Evolutionary conservation across 2,888 invertebrate species (phyloP).

Genomic region (Ichneumoninae sp.): DNA sequence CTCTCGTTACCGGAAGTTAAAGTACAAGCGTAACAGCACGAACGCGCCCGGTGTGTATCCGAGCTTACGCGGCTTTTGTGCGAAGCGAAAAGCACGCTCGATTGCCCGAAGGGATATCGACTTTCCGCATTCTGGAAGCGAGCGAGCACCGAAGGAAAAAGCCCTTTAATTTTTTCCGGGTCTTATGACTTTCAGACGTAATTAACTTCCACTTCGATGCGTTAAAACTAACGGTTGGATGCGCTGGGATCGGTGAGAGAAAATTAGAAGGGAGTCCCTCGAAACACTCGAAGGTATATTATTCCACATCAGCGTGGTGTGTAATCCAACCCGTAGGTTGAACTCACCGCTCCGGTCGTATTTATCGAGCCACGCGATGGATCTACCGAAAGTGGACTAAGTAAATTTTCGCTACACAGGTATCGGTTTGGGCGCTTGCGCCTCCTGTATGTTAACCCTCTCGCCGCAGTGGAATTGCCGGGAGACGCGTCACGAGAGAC

Average conservation of each 20-base stretch:
- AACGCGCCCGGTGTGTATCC: neutral
- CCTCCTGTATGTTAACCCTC: conserved; percentile 19
- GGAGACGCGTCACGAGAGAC: conserved; percentile 39
- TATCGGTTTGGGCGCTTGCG: conserved; percentile 33
- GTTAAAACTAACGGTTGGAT: conserved; percentile 35
- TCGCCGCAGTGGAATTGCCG: conserved; percentile 33
- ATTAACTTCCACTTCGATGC: neutral
- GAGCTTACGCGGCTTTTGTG: neutral
- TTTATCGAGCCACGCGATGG: conserved; percentile 36
- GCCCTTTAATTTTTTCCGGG: neutral
- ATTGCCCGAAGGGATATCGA: conserved; percentile 23
- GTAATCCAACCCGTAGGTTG: neutral
- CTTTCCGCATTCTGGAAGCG: neutral
- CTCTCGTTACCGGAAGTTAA: conserved; percentile 23
- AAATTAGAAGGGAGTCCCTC: conserved; percentile 20
- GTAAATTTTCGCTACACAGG: conserved; percentile 40
- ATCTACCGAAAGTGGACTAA: conserved; percentile 42
- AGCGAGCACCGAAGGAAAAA: neutral
- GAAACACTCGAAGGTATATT: conserved; percentile 10
- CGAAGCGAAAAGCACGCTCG: conserved; percentile 27
- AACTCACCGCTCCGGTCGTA: conserved; percentile 24
- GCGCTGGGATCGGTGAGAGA: conserved; percentile 13
- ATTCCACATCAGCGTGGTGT: conserved; percentile 20
- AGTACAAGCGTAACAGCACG: conserved; percentile 14
- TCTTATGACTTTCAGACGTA: neutral